Percentiles rank a stretch among this genome's conserved stretches.
These are phyloP conservation scores for Margaritifera margaritifera DNA, from an alignment of 2,888 invertebrate genomes.

Conservation along the genomic window DNA sequence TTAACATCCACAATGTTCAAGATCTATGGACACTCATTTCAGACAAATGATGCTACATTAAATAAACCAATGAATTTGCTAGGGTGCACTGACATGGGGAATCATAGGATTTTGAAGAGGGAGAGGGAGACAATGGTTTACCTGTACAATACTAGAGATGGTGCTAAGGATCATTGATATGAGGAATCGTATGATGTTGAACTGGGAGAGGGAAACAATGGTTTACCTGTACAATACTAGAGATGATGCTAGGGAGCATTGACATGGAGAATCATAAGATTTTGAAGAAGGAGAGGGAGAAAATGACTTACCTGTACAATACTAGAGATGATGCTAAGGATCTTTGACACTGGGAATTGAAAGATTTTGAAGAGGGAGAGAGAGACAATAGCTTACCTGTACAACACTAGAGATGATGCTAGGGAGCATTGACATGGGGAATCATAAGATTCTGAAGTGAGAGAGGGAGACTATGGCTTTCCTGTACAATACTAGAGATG, in stretches of 20 bases:
- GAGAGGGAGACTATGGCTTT: conserved; percentile 80
- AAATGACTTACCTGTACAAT: conserved; percentile 77
- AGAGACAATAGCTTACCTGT: background rate
- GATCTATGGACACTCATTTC: too few relatives aligned
- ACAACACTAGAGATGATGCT: background rate
- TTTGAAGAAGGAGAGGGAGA: conserved; percentile 89
- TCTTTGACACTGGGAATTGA: conserved; percentile 87
- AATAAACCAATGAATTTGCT: too few relatives aligned
- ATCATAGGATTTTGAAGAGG: conserved; percentile 8
- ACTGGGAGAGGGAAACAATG: background rate
- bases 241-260: conserved; percentile 76
- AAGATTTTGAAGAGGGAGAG: conserved; percentile 83
- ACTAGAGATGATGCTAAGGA: conserved; percentile 72
- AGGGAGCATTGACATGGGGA: too few relatives aligned
- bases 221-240: conserved; percentile 48
- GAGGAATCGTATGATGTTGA: too few relatives aligned
- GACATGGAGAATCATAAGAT: conserved; percentile 89
- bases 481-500: conserved; percentile 54
- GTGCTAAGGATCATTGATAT: too few relatives aligned
- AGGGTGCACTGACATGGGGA: too few relatives aligned
- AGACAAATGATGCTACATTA: too few relatives aligned
- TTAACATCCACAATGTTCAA: too few relatives aligned
- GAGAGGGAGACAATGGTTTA: too few relatives aligned
- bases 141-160: too few relatives aligned
- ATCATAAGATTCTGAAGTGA: conserved; percentile 2